phyloP scores from a whole-genome alignment of 2,113 vertebrate species.

The Pseudopipra pipra region DNA sequence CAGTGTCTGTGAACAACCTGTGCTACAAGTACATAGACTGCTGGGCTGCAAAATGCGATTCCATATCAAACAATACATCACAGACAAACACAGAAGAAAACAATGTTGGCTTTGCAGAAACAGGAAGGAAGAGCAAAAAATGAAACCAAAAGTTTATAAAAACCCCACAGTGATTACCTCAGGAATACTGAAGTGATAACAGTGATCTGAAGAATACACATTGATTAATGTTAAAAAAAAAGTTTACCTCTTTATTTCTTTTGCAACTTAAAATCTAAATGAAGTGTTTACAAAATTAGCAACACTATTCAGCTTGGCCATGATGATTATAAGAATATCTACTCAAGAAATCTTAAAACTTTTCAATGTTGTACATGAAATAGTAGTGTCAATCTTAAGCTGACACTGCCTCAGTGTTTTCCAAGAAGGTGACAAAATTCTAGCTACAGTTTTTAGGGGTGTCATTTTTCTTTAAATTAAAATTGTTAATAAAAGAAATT shows the following conservation, averaged over 20 bases:
- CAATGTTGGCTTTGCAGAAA: not conserved
- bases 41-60: not conserved
- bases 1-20: not conserved
- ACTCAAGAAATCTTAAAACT: not conserved
- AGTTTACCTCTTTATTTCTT: not conserved
- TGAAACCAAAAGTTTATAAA: not conserved
- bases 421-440: not conserved
- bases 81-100: not conserved
- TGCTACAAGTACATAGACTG: not conserved
- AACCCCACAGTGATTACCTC: rapidly evolving
- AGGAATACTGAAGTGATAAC: not conserved
- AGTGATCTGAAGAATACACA: not conserved
- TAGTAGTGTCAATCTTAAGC: not conserved
- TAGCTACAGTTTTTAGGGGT: not conserved
- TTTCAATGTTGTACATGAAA: not conserved
- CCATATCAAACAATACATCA: not conserved
- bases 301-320: not conserved
- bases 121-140: not conserved
- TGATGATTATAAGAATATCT: not conserved
- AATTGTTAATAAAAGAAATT: not conserved
- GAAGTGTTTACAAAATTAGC: not conserved
- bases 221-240: not conserved
- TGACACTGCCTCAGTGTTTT: not conserved
- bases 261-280: not conserved
- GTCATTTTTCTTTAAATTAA: not conserved